Conservation (phyloP, 1,140 invertebrate genomes). For the Rhagoletis pomonella region DNA sequence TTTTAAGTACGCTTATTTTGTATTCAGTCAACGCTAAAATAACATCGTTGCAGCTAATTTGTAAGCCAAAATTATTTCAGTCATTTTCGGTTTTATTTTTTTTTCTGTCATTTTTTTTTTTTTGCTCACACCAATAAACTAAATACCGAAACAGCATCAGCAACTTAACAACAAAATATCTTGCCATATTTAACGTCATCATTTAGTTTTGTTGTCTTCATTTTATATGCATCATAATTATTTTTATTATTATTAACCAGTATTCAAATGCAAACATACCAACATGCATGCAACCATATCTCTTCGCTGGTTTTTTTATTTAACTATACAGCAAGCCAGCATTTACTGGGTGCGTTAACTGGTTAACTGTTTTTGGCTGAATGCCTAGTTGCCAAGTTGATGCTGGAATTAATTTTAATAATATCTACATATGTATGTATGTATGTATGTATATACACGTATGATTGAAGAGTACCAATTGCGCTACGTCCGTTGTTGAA, state of each 20-base stretch:
- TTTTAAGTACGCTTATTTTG: constrained; percentile 33
- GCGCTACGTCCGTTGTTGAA: not conserved
- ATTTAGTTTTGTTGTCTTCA: constrained; percentile 8
- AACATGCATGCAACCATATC: not conserved
- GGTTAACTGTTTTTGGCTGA: constrained; percentile 17
- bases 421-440: no score
- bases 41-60: constrained; percentile 23
- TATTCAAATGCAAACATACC: not conserved
- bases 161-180: not conserved
- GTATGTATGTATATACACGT: no score
- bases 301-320: not conserved
- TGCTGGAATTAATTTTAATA: constrained; percentile 25
- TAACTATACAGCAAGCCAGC: not conserved
- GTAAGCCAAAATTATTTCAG: constrained; percentile 22
- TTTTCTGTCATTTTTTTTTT: not conserved
- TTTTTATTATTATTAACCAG: not conserved
- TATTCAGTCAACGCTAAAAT: constrained; percentile 27
- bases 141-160: not conserved
- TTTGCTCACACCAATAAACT: constrained; percentile 12
- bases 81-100: not conserved
- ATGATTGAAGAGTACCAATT: constrained; percentile 29
- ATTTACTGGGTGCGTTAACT: not conserved
- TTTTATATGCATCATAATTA: constrained; percentile 10
- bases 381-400: not conserved
- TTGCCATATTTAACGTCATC: constrained; percentile 1